Percentiles rank a stretch among this genome's conserved stretches.
phyloP scores from a whole-genome alignment of 2,888 invertebrate species.

The Leuctra nigra region DNA sequence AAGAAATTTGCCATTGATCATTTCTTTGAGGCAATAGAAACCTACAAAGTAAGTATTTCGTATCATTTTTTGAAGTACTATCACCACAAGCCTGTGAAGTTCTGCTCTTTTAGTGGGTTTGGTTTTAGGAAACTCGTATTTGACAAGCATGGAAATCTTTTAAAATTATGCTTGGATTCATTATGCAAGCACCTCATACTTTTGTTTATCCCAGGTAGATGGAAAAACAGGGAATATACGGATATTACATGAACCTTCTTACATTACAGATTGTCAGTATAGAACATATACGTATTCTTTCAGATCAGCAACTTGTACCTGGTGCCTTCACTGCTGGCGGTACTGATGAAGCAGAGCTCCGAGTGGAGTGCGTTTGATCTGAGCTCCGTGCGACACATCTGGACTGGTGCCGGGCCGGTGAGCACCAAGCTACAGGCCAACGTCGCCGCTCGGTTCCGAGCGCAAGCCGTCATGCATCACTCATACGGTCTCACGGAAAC shows the following conservation, averaged over 20 bases:
- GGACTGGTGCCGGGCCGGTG: conserved; percentile 78
- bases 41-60: conserved; percentile 48
- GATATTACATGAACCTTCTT: no score
- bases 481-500: conserved; percentile 79
- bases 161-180: no score
- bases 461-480: conserved; percentile 52
- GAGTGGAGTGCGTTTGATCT: conserved; percentile 39
- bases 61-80: background rate
- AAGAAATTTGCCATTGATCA: conserved; percentile 63
- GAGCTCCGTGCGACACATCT: conserved; percentile 58
- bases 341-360: conserved; percentile 76
- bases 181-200: no score
- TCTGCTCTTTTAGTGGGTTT: no score
- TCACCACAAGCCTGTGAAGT: no score
- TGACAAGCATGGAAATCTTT: no score
- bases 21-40: conserved; percentile 66
- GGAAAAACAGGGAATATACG: no score
- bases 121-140: no score
- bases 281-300: no score
- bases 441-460: conserved; percentile 3
- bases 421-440: conserved; percentile 56
- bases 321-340: conserved; percentile 79
- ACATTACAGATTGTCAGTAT: no score
- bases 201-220: no score
- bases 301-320: conserved; percentile 62